Evolutionary conservation across 2,113 vertebrate species (phyloP).

Genomic region (Triplophysa siluroides): DNA sequence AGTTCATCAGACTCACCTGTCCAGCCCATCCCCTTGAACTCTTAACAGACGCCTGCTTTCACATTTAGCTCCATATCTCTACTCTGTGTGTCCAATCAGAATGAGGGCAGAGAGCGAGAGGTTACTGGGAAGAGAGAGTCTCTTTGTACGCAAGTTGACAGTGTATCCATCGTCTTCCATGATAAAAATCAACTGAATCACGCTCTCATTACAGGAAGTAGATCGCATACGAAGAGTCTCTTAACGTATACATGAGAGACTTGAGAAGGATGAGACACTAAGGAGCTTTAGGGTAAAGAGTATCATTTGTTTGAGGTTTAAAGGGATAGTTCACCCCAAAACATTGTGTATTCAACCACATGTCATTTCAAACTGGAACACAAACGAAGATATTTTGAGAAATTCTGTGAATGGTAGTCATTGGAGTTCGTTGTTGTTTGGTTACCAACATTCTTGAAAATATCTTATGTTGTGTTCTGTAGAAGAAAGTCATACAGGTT

Average conservation of each 20-base stretch:
- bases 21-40: slow-evolving; percentile 56
- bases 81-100: slow-evolving; percentile 5
- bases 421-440: no score
- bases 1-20: slow-evolving; percentile 64
- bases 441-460: no score
- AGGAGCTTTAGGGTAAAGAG: neutral
- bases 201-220: slow-evolving; percentile 61
- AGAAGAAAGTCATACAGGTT: no score
- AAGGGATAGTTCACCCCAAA: no score
- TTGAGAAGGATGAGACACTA: neutral
- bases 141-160: slow-evolving; percentile 33
- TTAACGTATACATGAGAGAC: neutral
- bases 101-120: neutral
- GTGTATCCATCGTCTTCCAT: slow-evolving; percentile 55
- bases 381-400: no score
- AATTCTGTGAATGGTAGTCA: no score
- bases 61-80: slow-evolving; percentile 47
- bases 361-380: no score
- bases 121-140: slow-evolving; percentile 9
- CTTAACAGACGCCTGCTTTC: slow-evolving; percentile 66
- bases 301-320: no score
- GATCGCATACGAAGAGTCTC: slow-evolving; percentile 33
- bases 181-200: slow-evolving; percentile 59
- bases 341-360: no score
- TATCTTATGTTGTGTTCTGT: no score